These are phyloP conservation scores for Episyrphus balteatus DNA, from an alignment of 1,140 invertebrate genomes.

Conservation along the genomic window DNA sequence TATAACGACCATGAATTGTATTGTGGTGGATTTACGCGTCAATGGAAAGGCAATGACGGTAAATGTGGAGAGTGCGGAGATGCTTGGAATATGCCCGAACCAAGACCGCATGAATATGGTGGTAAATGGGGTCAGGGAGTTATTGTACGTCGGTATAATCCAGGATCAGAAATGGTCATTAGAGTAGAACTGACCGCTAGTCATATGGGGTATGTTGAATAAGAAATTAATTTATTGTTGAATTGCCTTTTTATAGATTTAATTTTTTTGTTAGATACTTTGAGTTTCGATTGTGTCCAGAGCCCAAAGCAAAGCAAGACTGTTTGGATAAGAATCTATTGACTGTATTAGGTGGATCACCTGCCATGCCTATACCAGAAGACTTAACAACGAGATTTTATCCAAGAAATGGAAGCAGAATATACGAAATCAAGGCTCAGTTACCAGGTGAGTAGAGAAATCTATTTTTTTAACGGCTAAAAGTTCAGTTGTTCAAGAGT, in stretches of 20 bases:
- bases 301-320: slow-evolving; percentile 51
- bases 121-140: slow-evolving; percentile 71
- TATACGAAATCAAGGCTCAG: slow-evolving; percentile 63
- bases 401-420: slow-evolving; percentile 61
- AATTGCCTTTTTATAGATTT: background rate
- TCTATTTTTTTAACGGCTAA: too few species aligned
- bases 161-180: slow-evolving; percentile 54
- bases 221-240: slow-evolving; percentile 1
- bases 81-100: slow-evolving; percentile 59
- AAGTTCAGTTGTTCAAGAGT: too few species aligned
- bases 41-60: slow-evolving; percentile 57
- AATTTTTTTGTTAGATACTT: slow-evolving; percentile 46
- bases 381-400: slow-evolving; percentile 50
- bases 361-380: slow-evolving; percentile 16
- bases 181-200: slow-evolving; percentile 67
- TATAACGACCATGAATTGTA: slow-evolving; percentile 86
- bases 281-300: slow-evolving; percentile 73
- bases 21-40: slow-evolving; percentile 74
- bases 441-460: slow-evolving; percentile 45
- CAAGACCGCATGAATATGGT: slow-evolving; percentile 70
- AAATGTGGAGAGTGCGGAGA: slow-evolving; percentile 86
- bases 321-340: slow-evolving; percentile 67
- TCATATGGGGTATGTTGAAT: slow-evolving; percentile 51
- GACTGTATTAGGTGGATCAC: slow-evolving; percentile 40
- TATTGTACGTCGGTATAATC: slow-evolving; percentile 64